These are phyloP conservation scores for Archips xylosteana DNA, from an alignment of 2,888 invertebrate genomes.

Conservation along the genomic window DNA sequence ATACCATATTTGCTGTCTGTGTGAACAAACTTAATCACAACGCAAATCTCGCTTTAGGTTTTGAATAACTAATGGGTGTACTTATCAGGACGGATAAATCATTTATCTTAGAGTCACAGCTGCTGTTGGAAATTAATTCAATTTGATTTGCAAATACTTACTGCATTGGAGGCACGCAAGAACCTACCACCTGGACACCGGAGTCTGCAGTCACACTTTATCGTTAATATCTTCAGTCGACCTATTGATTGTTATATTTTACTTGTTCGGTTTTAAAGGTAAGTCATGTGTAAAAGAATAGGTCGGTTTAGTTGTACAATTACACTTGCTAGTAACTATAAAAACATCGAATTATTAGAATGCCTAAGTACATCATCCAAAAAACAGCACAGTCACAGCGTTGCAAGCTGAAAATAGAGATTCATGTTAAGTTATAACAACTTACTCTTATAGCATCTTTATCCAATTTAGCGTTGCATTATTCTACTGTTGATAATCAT, in stretches of 20 bases:
- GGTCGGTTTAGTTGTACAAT: no score
- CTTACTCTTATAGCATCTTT: no score
- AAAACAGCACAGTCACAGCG: neutral
- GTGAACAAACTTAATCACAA: constrained; percentile 50
- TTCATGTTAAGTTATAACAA: no score
- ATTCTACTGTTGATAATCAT: constrained; percentile 27
- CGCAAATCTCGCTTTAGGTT: constrained; percentile 57
- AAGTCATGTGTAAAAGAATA: no score
- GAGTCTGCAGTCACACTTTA: neutral
- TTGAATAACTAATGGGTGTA: constrained; percentile 58
- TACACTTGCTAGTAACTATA: no score
- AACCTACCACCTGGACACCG: neutral
- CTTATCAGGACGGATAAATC: constrained; percentile 69
- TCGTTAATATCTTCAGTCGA: neutral
- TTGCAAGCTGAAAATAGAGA: no score
- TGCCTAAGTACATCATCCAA: no score
- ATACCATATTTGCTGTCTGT: constrained; percentile 17
- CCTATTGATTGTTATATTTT: neutral
- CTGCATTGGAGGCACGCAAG: constrained; percentile 41
- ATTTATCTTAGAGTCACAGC: constrained; percentile 61
- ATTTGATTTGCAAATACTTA: constrained; percentile 75
- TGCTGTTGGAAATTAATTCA: constrained; percentile 66
- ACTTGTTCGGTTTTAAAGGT: neutral
- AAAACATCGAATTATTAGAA: no score
- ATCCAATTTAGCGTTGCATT: constrained; percentile 22